Evolutionary conservation across 2,888 invertebrate genomes (phyloP).

Genomic region (Drosophila recens): DNA sequence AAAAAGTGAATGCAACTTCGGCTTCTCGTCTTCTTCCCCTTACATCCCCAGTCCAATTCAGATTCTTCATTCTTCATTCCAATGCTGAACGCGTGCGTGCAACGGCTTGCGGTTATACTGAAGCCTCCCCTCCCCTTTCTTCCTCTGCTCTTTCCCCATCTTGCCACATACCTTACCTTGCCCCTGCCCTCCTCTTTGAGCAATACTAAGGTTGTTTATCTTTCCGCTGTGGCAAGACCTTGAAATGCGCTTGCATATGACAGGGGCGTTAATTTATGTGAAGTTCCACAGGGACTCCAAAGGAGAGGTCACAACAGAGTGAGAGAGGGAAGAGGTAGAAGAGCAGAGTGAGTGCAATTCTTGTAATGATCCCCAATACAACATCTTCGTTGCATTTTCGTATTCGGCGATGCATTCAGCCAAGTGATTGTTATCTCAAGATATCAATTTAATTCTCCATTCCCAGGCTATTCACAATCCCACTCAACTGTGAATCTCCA

Average conservation of each 20-base stretch:
- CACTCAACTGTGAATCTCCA: neutral
- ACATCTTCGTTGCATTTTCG: slow-evolving; percentile 28
- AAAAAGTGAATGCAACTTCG: slow-evolving; percentile 4
- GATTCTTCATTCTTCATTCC: slow-evolving; percentile 34
- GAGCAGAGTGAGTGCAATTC: neutral
- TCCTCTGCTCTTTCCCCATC: neutral
- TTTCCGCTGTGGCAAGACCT: slow-evolving; percentile 60
- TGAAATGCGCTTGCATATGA: slow-evolving; percentile 71
- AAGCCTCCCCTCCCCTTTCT: neutral
- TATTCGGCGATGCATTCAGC: slow-evolving; percentile 45
- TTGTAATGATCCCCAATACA: slow-evolving; percentile 33
- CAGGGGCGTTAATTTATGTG: slow-evolving; percentile 80
- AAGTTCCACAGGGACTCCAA: slow-evolving; percentile 28
- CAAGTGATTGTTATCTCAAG: slow-evolving; percentile 54
- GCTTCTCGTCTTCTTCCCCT: neutral
- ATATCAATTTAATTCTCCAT: slow-evolving; percentile 40
- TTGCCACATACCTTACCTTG: slow-evolving; percentile 20
- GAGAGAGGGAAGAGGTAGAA: neutral
- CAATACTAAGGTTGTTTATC: slow-evolving; percentile 47
- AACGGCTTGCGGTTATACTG: slow-evolving; percentile 50
- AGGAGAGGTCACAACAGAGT: neutral
- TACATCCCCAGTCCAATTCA: slow-evolving; percentile 19
- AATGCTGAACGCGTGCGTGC: slow-evolving; percentile 61
- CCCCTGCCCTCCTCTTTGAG: neutral
- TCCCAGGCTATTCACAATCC: neutral